Conservation (phyloP, 2,113 vertebrate species). For the Felis chaus region DNA sequence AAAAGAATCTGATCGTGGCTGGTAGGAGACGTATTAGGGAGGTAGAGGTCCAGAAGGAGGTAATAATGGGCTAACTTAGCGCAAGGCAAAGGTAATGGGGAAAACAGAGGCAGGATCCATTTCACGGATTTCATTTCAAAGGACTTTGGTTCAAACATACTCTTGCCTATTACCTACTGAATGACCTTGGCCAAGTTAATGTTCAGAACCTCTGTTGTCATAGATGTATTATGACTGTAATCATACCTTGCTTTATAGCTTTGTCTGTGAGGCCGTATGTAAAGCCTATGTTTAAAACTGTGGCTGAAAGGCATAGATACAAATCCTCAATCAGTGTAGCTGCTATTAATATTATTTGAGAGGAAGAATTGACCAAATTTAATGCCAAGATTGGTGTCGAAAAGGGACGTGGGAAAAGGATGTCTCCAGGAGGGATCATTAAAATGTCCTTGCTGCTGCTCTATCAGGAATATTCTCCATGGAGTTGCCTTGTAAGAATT, state of each 20-base stretch:
- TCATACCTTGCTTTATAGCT: background rate
- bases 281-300: background rate
- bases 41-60: background rate
- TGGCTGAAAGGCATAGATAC: background rate
- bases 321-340: background rate
- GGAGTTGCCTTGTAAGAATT: background rate
- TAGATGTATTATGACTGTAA: background rate
- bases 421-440: background rate
- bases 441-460: background rate
- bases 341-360: background rate
- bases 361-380: background rate
- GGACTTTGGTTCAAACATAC: background rate
- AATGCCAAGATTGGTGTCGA: background rate
- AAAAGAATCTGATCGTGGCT: background rate
- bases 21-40: background rate
- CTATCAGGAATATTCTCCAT: background rate
- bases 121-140: background rate
- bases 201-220: background rate
- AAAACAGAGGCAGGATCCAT: background rate
- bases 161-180: background rate
- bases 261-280: background rate
- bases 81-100: accelerated
- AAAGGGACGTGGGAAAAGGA: too few species aligned
- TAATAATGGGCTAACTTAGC: background rate
- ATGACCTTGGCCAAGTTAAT: background rate